Conservation (phyloP, 2,888 invertebrate species). For the Microplitis deprimator region DNA sequence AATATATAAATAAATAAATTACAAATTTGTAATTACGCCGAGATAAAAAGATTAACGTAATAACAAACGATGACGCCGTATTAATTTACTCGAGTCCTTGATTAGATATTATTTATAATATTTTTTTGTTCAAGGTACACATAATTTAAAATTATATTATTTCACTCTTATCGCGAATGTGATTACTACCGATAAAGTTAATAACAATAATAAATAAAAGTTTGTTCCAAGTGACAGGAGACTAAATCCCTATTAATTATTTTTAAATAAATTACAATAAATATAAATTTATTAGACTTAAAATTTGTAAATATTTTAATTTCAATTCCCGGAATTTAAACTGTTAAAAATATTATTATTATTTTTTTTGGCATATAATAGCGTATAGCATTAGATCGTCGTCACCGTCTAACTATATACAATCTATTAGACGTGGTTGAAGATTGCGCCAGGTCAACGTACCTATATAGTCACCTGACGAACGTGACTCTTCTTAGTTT, state of each 20-base stretch:
- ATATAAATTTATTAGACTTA: not conserved
- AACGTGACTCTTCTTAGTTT: slow-evolving; percentile 46
- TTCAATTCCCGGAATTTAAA: not conserved
- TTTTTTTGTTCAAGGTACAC: slow-evolving; percentile 1
- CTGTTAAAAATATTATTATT: not conserved
- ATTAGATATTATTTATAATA: slow-evolving; percentile 11
- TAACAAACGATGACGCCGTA: not conserved
- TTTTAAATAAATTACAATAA: too few relatives aligned
- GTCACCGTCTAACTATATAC: slow-evolving; percentile 2
- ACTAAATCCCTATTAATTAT: too few relatives aligned
- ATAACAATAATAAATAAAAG: not conserved
- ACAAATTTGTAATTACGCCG: not conserved
- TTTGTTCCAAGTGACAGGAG: too few relatives aligned
- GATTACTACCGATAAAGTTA: too few relatives aligned
- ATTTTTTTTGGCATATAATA: slow-evolving; percentile 7
- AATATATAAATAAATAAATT: not conserved
- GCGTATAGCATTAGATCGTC: slow-evolving; percentile 5
- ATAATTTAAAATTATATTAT: slow-evolving; percentile 6
- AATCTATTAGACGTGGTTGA: slow-evolving; percentile 48
- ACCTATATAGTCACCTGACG: slow-evolving; percentile 64
- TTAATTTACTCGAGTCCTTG: slow-evolving; percentile 11
- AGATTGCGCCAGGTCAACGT: slow-evolving; percentile 68
- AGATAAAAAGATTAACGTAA: not conserved
- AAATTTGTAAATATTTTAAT: not conserved
- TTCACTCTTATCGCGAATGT: not conserved